phyloP scores from a whole-genome alignment of 2,113 vertebrate species.

The Arvicanthis niloticus region DNA sequence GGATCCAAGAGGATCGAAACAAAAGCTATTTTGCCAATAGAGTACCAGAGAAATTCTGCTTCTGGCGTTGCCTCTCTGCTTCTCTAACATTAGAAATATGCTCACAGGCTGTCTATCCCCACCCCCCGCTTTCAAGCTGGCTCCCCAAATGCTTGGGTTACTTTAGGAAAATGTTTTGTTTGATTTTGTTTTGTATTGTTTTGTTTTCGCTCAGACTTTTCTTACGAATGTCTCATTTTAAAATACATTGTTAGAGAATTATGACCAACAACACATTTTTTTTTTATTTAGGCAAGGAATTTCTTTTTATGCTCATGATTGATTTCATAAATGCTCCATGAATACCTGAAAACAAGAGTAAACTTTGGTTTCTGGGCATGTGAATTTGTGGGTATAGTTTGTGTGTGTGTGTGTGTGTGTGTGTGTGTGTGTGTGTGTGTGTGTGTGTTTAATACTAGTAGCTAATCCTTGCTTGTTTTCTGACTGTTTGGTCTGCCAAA shows the following conservation, averaged over 20 bases:
- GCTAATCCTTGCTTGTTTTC: conserved; percentile 48
- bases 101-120: conserved; percentile 71
- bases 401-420: not conserved
- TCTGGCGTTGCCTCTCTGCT: conserved; percentile 62
- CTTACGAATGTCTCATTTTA: conserved; percentile 66
- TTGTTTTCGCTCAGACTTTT: conserved; percentile 71
- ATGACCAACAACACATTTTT: conserved; percentile 39
- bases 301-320: conserved; percentile 6
- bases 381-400: not conserved
- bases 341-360: conserved; percentile 23
- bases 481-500: conserved; percentile 19
- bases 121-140: conserved; percentile 72
- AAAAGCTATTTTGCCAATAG: conserved; percentile 70
- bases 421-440: not conserved
- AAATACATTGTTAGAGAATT: conserved; percentile 49
- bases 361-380: not conserved
- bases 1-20: not conserved
- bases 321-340: conserved; percentile 32
- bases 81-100: conserved; percentile 65
- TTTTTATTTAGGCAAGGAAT: conserved; percentile 39
- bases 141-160: conserved; percentile 78
- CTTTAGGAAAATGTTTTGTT: conserved; percentile 76
- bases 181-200: conserved; percentile 69
- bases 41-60: conserved; percentile 51
- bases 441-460: not conserved